These are phyloP conservation scores for Melanotaenia pygmaea DNA, from an alignment of 2,797 vertebrate species.

Conservation along the genomic window DNA sequence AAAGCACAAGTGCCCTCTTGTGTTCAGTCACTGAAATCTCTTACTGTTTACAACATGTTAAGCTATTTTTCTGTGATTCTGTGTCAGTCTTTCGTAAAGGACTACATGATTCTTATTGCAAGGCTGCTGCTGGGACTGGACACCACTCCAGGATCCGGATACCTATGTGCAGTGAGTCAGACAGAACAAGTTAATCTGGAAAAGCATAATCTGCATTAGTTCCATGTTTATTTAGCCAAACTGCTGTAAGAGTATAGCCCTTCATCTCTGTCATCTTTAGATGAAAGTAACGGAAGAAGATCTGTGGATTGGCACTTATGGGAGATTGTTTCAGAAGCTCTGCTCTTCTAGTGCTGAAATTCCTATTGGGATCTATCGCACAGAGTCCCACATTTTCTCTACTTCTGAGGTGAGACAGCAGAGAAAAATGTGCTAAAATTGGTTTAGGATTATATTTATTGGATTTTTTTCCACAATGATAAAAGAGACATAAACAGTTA, in stretches of 20 bases:
- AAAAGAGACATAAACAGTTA: background rate
- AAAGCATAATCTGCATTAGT: background rate
- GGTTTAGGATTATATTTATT: background rate
- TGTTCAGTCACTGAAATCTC: constrained; percentile 45
- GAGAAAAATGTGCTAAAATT: background rate
- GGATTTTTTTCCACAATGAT: background rate
- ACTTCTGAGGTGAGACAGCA: constrained; percentile 76
- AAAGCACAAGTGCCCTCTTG: constrained; percentile 64
- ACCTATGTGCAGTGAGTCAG: constrained; percentile 85
- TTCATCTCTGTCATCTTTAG: constrained; percentile 56
- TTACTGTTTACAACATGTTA: background rate
- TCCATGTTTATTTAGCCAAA: background rate
- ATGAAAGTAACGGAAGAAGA: constrained; percentile 86
- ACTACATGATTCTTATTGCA: constrained; percentile 89
- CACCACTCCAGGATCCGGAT: constrained; percentile 87
- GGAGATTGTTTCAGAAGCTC: constrained; percentile 87
- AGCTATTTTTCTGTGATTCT: constrained; percentile 39
- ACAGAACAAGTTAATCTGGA: background rate
- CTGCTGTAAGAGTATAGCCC: background rate
- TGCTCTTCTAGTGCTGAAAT: constrained; percentile 87
- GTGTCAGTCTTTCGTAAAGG: constrained; percentile 87
- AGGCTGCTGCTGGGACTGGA: constrained; percentile 86
- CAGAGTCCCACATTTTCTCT: constrained; percentile 81
- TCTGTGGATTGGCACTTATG: constrained; percentile 87
- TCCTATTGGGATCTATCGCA: constrained; percentile 87